Conservation (phyloP, 2,888 invertebrate genomes). For the Drosophila robusta region DNA sequence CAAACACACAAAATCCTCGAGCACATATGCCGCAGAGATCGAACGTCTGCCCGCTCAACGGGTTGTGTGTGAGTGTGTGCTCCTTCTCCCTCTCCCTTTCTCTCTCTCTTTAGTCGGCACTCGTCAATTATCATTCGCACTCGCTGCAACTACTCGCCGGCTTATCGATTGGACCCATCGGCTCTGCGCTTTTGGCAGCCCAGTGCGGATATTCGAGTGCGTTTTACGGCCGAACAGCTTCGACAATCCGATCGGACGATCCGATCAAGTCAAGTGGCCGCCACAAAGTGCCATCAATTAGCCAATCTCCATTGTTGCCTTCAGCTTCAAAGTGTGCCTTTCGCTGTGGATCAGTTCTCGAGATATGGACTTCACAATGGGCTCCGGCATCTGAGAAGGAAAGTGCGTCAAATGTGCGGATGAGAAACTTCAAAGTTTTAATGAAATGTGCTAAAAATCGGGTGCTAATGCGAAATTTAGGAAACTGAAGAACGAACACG, state of each 20-base stretch:
- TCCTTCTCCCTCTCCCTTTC: background rate
- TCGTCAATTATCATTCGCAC: slow-evolving; percentile 58
- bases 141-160: slow-evolving; percentile 3
- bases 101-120: slow-evolving; percentile 26
- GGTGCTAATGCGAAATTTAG: too few species aligned
- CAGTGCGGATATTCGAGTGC: slow-evolving; percentile 8
- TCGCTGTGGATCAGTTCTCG: slow-evolving; percentile 15
- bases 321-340: slow-evolving; percentile 38
- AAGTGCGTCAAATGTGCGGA: background rate
- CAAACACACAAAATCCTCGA: slow-evolving; percentile 9
- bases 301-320: slow-evolving; percentile 48
- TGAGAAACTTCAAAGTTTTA: background rate
- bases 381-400: background rate
- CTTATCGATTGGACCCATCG: slow-evolving; percentile 52
- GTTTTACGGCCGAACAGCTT: slow-evolving; percentile 45
- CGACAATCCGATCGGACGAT: slow-evolving; percentile 39
- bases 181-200: slow-evolving; percentile 57
- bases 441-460: too few species aligned
- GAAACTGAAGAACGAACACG: too few species aligned
- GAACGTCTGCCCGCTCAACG: slow-evolving; percentile 54
- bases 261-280: slow-evolving; percentile 69
- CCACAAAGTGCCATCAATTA: slow-evolving; percentile 67
- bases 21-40: slow-evolving; percentile 46
- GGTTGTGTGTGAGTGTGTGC: slow-evolving; percentile 33
- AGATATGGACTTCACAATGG: slow-evolving; percentile 4